Conservation (phyloP, 2,888 invertebrate species). For the Oligia strigilis region DNA sequence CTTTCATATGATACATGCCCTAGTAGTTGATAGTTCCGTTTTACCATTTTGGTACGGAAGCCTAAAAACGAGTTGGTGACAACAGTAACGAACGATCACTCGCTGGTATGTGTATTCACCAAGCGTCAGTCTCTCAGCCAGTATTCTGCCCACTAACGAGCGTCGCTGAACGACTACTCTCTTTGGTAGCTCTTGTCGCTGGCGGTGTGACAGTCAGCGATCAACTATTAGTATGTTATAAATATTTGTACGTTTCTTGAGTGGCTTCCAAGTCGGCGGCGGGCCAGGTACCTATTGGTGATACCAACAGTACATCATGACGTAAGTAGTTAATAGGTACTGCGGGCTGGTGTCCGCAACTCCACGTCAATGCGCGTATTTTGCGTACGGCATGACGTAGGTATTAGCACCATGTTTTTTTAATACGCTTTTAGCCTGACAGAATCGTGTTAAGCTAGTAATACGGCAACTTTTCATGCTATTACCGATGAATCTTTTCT, state of each 20-base stretch:
- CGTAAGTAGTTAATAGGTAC: not conserved
- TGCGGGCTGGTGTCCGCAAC: no score
- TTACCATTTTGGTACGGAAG: no score
- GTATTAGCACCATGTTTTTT: not conserved
- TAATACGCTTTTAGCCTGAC: not conserved
- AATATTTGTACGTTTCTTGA: not conserved
- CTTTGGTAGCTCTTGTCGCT: not conserved
- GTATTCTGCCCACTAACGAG: not conserved
- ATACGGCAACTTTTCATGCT: no score
- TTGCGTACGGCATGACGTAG: not conserved
- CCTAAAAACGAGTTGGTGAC: no score
- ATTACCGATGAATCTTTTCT: no score
- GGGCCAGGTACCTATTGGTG: no score
- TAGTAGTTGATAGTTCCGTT: no score
- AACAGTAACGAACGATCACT: not conserved
- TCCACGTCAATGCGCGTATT: no score
- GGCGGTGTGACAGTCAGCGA: not conserved
- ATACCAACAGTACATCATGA: not conserved
- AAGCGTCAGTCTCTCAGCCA: not conserved
- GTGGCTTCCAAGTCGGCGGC: no score
- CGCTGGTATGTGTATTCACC: not conserved
- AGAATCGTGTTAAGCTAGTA: no score
- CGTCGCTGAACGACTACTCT: not conserved
- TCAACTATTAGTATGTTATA: not conserved
- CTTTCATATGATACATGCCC: no score